Percentiles rank a stretch among this genome's conserved stretches.
phyloP scores from a whole-genome alignment of 2,888 invertebrate species.

The Lithophane semibrunnea region DNA sequence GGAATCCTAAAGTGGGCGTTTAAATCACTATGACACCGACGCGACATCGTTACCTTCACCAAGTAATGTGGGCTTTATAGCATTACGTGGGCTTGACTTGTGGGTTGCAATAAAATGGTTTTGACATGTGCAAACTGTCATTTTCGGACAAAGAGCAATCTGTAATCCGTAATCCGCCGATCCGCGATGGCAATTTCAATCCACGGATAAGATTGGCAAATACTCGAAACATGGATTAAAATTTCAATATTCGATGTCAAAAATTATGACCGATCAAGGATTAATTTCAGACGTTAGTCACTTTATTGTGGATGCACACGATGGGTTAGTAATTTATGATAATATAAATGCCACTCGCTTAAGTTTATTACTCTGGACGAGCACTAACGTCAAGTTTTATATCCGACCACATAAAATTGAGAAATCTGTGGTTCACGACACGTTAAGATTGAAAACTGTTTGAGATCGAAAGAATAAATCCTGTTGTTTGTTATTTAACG shows the following conservation, averaged over 20 bases:
- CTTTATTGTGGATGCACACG: background rate
- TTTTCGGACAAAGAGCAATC: too few species aligned
- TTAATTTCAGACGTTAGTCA: background rate
- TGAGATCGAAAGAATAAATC: slow-evolving; percentile 8
- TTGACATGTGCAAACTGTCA: too few species aligned
- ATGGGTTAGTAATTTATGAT: background rate
- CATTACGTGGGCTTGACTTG: too few species aligned
- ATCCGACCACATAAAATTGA: slow-evolving; percentile 35
- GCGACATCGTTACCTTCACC: too few species aligned
- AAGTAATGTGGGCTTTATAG: too few species aligned
- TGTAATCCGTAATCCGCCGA: too few species aligned
- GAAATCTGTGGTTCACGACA: slow-evolving; percentile 38
- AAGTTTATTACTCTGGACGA: background rate
- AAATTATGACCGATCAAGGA: background rate
- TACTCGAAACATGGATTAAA: background rate
- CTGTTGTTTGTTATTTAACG: background rate
- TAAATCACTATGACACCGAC: too few species aligned
- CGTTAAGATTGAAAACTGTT: slow-evolving; percentile 26
- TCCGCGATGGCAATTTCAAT: background rate
- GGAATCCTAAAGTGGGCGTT: too few species aligned
- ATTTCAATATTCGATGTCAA: background rate
- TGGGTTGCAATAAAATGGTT: too few species aligned
- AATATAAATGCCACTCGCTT: background rate
- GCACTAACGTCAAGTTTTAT: slow-evolving; percentile 23
- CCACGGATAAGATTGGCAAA: background rate